These are phyloP conservation scores for Emydoidea blandingii DNA, from an alignment of 2,797 vertebrate genomes.

Conservation along the genomic window DNA sequence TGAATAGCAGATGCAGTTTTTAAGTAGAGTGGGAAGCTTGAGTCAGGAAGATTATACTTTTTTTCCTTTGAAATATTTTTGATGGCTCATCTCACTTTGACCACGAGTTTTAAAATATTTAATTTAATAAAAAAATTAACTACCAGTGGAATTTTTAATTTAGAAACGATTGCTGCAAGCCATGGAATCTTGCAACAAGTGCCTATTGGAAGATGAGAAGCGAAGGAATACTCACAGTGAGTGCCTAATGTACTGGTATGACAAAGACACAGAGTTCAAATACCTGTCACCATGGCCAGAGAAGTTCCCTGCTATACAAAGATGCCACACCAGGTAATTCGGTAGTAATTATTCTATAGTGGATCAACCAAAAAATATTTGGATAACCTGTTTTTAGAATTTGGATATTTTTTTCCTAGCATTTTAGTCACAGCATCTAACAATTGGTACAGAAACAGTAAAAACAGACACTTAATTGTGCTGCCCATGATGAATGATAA, in stretches of 20 bases:
- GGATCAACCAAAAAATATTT: background rate
- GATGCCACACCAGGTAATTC: conserved; percentile 88
- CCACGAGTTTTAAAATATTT: background rate
- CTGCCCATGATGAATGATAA: background rate
- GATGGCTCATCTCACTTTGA: background rate
- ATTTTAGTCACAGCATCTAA: background rate
- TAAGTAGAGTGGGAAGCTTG: background rate
- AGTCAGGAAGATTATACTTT: background rate
- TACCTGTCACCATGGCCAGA: conserved; percentile 88
- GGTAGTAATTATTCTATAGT: background rate
- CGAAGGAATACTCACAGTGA: conserved; percentile 92
- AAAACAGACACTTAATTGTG: background rate
- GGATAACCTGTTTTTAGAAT: background rate
- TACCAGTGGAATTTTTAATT: conserved; percentile 22
- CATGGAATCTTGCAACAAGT: conserved; percentile 89
- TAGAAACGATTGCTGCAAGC: conserved; percentile 92
- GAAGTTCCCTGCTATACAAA: conserved; percentile 88
- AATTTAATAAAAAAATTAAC: background rate
- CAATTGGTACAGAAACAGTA: accelerated
- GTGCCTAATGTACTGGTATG: conserved; percentile 88
- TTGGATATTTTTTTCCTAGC: background rate
- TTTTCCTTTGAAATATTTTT: background rate
- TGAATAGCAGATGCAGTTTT: background rate
- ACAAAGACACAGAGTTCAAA: conserved; percentile 82
- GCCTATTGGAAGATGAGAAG: conserved; percentile 88